Conservation (phyloP, 2,797 vertebrate genomes). For the Phalanger gymnotis region DNA sequence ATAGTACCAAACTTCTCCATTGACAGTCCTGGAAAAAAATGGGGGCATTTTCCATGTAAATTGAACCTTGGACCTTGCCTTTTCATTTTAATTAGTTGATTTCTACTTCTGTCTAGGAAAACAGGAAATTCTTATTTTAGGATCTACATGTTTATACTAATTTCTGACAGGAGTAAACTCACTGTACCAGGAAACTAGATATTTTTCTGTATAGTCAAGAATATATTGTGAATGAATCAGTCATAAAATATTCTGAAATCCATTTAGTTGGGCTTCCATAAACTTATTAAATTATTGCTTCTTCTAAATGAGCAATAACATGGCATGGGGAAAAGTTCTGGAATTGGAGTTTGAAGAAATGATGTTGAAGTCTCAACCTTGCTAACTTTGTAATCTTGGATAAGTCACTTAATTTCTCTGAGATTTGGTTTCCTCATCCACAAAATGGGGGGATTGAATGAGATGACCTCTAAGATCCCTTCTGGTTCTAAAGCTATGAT, state of each 20-base stretch:
- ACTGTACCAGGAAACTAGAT: constrained; percentile 7
- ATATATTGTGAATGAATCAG: constrained; percentile 19
- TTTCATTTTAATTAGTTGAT: constrained; percentile 24
- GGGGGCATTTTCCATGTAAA: constrained; percentile 9
- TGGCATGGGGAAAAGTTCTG: neutral
- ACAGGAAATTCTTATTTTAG: neutral
- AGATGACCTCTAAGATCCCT: neutral
- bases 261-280: constrained; percentile 26
- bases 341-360: neutral
- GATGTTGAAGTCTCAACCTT: neutral
- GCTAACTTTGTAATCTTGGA: neutral
- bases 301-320: constrained; percentile 21
- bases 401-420: neutral
- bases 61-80: constrained; percentile 30
- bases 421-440: neutral
- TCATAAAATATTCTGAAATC: constrained; percentile 13
- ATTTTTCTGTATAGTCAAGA: neutral
- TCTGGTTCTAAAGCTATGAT: neutral
- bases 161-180: constrained; percentile 21
- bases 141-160: constrained; percentile 24
- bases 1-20: constrained; percentile 40
- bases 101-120: neutral
- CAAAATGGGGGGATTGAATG: neutral
- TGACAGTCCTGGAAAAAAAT: neutral
- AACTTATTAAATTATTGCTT: constrained; percentile 27